Base-by-base conservation (phyloP, 2,797 vertebrate species). In the Sardinella longiceps region DNA sequence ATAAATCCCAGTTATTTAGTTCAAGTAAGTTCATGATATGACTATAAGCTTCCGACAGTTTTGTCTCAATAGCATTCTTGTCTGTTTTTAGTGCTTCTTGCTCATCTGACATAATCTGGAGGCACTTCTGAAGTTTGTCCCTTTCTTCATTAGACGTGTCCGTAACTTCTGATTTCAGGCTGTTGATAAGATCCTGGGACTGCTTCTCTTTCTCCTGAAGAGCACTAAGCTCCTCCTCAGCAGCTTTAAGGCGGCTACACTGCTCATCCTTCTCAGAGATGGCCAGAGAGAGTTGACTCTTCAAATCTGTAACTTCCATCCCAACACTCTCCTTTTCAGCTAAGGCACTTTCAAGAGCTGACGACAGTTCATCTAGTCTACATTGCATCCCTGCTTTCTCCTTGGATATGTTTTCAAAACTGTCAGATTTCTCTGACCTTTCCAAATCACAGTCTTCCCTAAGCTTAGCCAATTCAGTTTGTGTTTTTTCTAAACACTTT, bases 351-450 rank as follows among this genome's bases (percentile, higher is more conserved):
- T 94, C 91, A 56, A 96, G 89, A 53, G 82, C 87, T 90, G 84
- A 56, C 2, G 90, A 87, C 82, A 95, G 89, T 58, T 95, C 94
- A 83, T 95, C 93, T 77, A 95, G 81, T 56, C 93, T 95, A 87
- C 93, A 88, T 53, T 92, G 90, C 66, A 97, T 91, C 58, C 93
- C 88, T 7, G 48, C 84, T 48, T 91, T 97, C 84, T 89, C 91
- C 33, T 90, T 85, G 25, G 92, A 89, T 77, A 95, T 91, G 70
- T 92, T 89, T 84, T 91, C 89, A 14, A 94, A 70, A 82, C 92
- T 91, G 60, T 92, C 86, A 85, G 93, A 84, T 86, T 89, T 83
- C 46, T 85, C 90, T 46, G 60, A 91, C 70, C 95, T 89, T 30
- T 93, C 92, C 80, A 45, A 86, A 88, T 66, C 46, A 81, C 80